Evolutionary conservation across 2,888 invertebrate genomes (phyloP).

Genomic region (Lasioglossum vierecki): DNA sequence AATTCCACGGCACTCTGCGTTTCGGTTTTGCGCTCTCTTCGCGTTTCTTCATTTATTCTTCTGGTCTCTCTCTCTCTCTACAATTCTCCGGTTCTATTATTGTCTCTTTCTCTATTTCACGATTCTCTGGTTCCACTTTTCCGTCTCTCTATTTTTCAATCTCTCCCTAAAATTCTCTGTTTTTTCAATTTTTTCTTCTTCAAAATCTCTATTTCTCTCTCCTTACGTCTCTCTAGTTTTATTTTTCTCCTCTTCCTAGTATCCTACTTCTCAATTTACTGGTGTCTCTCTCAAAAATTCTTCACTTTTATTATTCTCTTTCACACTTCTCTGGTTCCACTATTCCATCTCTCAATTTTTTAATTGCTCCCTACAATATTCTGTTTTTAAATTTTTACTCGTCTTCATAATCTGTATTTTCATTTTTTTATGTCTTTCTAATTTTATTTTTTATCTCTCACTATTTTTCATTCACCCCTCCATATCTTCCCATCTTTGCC

Average conservation of each 20-base stretch:
- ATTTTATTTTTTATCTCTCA: too few species aligned
- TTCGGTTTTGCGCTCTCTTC: background rate
- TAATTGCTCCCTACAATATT: background rate
- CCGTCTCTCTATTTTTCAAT: background rate
- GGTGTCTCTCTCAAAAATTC: too few species aligned
- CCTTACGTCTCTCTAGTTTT: too few species aligned
- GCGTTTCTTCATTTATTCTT: background rate
- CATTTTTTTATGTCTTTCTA: too few species aligned
- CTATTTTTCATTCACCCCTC: too few species aligned
- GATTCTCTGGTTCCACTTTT: background rate
- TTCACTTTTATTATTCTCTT: too few species aligned
- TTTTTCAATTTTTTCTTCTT: too few species aligned
- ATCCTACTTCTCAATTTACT: too few species aligned
- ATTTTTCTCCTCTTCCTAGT: too few species aligned
- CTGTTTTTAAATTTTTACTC: background rate
- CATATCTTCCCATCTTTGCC: background rate
- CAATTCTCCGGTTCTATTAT: background rate
- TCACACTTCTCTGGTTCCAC: background rate
- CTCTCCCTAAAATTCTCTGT: background rate
- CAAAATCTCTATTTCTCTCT: too few species aligned
- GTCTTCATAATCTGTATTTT: too few species aligned
- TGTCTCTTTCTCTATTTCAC: background rate
- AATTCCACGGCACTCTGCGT: slow-evolving; percentile 25
- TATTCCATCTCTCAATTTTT: background rate
- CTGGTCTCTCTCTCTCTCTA: background rate